These are phyloP conservation scores for Paramisgurnus dabryanus DNA, from an alignment of 2,113 vertebrate species.

Conservation along the genomic window DNA sequence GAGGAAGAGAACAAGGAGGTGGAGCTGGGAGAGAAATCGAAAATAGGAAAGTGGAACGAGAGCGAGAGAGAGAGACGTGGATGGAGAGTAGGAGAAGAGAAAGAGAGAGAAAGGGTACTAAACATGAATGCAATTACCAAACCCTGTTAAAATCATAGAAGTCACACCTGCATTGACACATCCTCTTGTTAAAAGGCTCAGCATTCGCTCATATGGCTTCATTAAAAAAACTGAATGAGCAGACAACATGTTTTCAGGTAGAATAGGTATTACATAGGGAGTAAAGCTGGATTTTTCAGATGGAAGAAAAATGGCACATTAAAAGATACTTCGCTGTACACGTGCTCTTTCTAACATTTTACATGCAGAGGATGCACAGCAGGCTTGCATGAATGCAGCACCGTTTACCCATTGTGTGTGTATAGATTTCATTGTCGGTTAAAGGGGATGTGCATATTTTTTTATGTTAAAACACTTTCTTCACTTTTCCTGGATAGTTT, in stretches of 20 bases:
- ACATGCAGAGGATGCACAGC: neutral
- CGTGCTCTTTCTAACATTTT: neutral
- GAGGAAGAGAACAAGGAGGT: constrained; percentile 30
- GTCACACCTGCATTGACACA: constrained; percentile 31
- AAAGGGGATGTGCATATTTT: neutral
- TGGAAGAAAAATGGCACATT: constrained; percentile 1
- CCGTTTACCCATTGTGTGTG: neutral
- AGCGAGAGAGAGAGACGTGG: constrained; percentile 2
- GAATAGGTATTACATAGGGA: neutral
- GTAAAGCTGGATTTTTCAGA: constrained; percentile 15
- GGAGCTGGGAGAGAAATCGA: neutral
- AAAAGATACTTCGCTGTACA: neutral
- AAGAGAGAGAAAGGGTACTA: constrained; percentile 11
- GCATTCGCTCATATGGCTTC: constrained; percentile 8
- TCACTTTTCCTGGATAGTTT: no score
- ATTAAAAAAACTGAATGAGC: constrained; percentile 3
- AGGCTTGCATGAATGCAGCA: neutral
- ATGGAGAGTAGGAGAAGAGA: constrained; percentile 11
- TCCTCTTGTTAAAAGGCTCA: constrained; percentile 35
- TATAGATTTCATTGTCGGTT: no score
- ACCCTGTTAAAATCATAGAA: constrained; percentile 36
- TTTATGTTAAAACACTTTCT: neutral
- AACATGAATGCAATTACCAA: constrained; percentile 39
- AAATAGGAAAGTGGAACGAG: constrained; percentile 27
- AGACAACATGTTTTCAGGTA: neutral